Base-by-base conservation (phyloP, 2,888 invertebrate species). In the Diabrotica balteata region DNA sequence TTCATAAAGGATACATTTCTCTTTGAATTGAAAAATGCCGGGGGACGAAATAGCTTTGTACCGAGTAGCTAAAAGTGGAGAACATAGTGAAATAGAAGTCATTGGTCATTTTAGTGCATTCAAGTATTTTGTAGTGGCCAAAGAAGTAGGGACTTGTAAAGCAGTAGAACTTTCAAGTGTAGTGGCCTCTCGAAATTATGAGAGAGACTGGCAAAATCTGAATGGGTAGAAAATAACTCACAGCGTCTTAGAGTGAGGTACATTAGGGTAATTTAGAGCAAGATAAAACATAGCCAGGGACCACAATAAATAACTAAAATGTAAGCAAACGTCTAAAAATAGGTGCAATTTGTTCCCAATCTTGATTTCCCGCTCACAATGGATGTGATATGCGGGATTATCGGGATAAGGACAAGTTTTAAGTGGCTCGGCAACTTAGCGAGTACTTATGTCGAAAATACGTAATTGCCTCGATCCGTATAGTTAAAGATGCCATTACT, bases 311-410 rank as follows among this genome's bases (percentile, higher is more conserved):
- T 78, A 75, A 71, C 69, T 73, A 71, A 75, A 73, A 75, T 76
- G 76, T 74, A 70, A 70, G 73, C 70, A 77, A 75, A 73, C 72
- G 75, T 75, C 75, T 74, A 75, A 78, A 77, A 78, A 77, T 73
- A 76, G 72, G 70, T 71, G 70, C 66, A 75, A 76, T 77, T 74
- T 76, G 76, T 72, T 67, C 73, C 70, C 73, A 74, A 79, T 79
- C 78, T 74, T 73, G 75, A 77, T 75, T 74, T 74, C 74, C 73
- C 72, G 55, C 69, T 66, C 73, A 75, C 75, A 76, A 76, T 77
- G 76, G 75, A 74, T 68, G 75, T 75, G 75, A 76, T 77, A 75
- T 75, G 72, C 68, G 66, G 78, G 79, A 78, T 78, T 79, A 79
- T 71, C 73, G 71, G 72, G 80, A 78, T 78, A 78, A 79, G 76